phyloP scores from a whole-genome alignment of 2,113 vertebrate genomes.

The Microcebus lehilahytsara region DNA sequence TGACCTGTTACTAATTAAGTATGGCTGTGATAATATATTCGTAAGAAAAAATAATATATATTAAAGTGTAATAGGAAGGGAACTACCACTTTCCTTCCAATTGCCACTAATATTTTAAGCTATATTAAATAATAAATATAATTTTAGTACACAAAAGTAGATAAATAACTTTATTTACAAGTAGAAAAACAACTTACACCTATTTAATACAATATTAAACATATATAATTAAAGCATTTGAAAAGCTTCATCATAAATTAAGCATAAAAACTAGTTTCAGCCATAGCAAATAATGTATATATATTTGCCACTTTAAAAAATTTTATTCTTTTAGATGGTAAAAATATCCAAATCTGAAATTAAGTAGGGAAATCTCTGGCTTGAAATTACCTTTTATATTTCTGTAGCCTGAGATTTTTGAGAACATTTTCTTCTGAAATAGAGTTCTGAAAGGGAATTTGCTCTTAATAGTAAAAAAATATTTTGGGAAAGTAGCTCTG shows the following conservation, averaged over 20 bases:
- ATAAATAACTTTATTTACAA: neutral
- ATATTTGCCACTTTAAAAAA: neutral
- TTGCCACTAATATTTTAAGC: neutral
- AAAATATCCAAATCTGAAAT: neutral
- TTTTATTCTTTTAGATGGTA: neutral
- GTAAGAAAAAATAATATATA: neutral
- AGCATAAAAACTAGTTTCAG: neutral
- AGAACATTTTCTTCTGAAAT: neutral
- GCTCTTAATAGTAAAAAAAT: neutral
- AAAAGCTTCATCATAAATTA: conserved; percentile 11
- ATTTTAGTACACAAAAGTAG: neutral
- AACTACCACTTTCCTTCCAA: neutral
- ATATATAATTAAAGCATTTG: neutral
- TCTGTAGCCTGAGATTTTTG: neutral
- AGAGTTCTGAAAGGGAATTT: conserved; percentile 6
- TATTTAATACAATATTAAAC: neutral
- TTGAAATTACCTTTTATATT: neutral
- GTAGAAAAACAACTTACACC: neutral
- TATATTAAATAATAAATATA: neutral
- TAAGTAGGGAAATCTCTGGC: neutral
- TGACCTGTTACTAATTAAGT: neutral
- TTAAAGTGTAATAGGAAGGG: neutral
- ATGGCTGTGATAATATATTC: no score
- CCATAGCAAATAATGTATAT: neutral
- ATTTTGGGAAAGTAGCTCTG: neutral